These are phyloP conservation scores for Coleophora flavipennella DNA, from an alignment of 2,888 invertebrate genomes.

Conservation along the genomic window DNA sequence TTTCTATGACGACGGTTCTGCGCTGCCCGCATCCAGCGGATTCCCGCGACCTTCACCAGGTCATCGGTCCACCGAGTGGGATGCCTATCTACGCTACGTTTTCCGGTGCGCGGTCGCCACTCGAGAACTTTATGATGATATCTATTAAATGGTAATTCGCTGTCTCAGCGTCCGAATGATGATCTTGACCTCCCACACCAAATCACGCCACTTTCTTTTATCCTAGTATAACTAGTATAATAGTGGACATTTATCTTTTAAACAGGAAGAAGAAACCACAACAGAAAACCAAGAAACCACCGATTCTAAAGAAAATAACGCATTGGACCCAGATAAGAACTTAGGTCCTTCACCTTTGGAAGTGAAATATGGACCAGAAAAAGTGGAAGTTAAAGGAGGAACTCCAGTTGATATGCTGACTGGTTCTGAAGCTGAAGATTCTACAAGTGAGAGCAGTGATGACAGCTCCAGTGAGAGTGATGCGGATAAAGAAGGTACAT, in stretches of 20 bases:
- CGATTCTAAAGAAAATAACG: background rate
- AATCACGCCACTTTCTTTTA: too few relatives aligned
- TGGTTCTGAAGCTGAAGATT: constrained; percentile 46
- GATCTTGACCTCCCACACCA: too few relatives aligned
- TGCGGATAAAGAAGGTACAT: constrained; percentile 8
- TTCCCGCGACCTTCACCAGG: too few relatives aligned
- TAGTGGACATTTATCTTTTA: background rate
- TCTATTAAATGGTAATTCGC: too few relatives aligned
- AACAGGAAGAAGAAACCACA: constrained; percentile 21
- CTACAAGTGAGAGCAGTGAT: constrained; percentile 42
- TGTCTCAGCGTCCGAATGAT: background rate
- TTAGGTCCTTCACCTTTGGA: constrained; percentile 21
- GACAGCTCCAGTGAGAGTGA: constrained; percentile 16
- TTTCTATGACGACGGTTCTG: too few relatives aligned
- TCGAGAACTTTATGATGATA: too few relatives aligned
- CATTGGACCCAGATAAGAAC: constrained; percentile 17
- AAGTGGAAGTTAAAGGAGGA: constrained; percentile 32
- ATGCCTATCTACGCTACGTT: too few relatives aligned
- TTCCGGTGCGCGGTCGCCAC: too few relatives aligned
- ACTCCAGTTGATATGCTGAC: constrained; percentile 42
- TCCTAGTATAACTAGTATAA: too few relatives aligned
- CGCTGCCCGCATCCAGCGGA: too few relatives aligned
- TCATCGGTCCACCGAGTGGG: too few relatives aligned
- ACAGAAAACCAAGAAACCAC: constrained; percentile 1
- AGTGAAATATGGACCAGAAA: constrained; percentile 21